Conservation (phyloP, 1,140 invertebrate genomes). For the Kradibia gibbosae region DNA sequence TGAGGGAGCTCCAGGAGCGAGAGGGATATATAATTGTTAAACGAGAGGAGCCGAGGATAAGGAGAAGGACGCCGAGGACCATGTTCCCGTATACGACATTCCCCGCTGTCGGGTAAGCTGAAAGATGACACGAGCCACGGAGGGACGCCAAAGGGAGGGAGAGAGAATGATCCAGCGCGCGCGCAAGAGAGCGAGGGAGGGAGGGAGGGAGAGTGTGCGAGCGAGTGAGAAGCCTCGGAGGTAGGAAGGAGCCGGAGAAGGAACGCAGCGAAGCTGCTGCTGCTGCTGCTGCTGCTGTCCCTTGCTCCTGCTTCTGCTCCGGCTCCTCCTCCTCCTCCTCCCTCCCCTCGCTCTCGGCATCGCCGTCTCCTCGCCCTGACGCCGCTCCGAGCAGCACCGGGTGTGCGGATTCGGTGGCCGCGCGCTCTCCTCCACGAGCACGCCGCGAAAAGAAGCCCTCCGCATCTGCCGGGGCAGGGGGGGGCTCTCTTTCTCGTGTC, state of each 20-base stretch:
- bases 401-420: not conserved
- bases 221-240: not conserved
- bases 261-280: not conserved
- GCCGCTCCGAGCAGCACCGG: not conserved
- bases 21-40: constrained; percentile 39
- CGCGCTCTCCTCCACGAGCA: not conserved
- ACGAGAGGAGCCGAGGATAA: constrained; percentile 18
- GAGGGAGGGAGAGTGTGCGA: not conserved
- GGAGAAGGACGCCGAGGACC: constrained; percentile 38
- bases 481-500: not conserved
- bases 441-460: not conserved
- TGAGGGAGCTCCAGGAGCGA: constrained; percentile 38
- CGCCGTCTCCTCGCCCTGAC: not conserved
- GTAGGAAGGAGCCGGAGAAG: not conserved
- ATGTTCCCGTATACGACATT: constrained; percentile 72
- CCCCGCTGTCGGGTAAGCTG: constrained; percentile 70
- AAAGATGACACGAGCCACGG: not conserved
- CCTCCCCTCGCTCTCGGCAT: not conserved
- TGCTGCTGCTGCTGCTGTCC: not conserved
- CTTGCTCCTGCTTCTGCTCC: not conserved
- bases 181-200: not conserved
- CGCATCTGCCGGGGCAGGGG: not conserved
- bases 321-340: not conserved
- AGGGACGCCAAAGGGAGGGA: not conserved
- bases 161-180: too few relatives aligned